Percentiles rank a stretch among this genome's conserved stretches.
Evolutionary conservation across 2,888 invertebrate genomes (phyloP).

Genomic region (Blastobasis adustella): DNA sequence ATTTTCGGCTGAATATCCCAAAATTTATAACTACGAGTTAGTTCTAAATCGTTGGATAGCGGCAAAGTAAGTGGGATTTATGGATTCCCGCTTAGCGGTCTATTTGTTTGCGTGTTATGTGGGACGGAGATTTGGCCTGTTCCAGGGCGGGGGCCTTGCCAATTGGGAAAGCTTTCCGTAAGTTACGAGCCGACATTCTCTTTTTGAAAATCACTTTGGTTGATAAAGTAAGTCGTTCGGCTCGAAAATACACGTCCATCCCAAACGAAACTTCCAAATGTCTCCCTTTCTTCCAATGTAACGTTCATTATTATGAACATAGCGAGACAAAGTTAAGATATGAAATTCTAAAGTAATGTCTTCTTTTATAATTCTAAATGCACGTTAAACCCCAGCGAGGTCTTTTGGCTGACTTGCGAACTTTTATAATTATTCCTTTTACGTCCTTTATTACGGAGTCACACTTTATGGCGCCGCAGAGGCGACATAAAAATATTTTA

Average conservation of each 20-base stretch:
- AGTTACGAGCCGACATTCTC: background rate
- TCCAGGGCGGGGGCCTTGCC: constrained; percentile 10
- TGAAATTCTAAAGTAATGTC: too few species aligned
- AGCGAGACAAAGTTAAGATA: too few species aligned
- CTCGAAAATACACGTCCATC: too few species aligned
- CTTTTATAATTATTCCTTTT: background rate
- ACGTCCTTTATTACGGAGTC: background rate
- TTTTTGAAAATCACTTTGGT: background rate
- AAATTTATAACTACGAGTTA: constrained; percentile 68
- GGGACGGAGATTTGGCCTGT: constrained; percentile 15
- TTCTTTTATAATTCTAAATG: too few species aligned
- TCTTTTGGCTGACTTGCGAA: background rate
- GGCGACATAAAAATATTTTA: background rate
- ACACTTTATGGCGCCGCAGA: background rate
- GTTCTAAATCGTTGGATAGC: constrained; percentile 66
- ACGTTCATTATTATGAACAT: too few species aligned
- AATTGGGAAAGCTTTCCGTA: constrained; percentile 5
- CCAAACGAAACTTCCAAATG: too few species aligned
- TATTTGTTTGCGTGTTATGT: constrained; percentile 40
- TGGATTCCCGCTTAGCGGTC: constrained; percentile 46
- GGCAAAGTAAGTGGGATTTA: constrained; percentile 64
- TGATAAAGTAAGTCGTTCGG: too few species aligned
- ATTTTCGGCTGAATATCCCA: constrained; percentile 63
- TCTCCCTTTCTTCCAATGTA: too few species aligned
- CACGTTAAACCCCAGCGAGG: too few species aligned